phyloP scores from a whole-genome alignment of 1,140 invertebrate species.

The Mactra quadrangularis region DNA sequence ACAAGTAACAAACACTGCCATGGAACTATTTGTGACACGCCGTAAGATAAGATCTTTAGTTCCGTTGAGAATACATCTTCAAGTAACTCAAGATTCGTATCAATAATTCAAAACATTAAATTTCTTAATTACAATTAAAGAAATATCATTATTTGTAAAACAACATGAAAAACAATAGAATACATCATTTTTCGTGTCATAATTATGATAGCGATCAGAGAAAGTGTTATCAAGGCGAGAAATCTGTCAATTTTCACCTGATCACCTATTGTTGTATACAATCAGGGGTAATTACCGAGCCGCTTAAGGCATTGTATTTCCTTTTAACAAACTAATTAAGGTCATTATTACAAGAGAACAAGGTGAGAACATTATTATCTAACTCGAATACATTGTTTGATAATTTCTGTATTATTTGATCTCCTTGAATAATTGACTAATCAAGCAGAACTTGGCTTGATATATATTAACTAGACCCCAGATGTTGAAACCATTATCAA shows the following conservation, averaged over 20 bases:
- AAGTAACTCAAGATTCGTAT: no score
- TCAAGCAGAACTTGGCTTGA: slow-evolving; percentile 9
- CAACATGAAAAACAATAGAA: slow-evolving; percentile 9
- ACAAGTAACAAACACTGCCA: no score
- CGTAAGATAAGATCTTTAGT: no score
- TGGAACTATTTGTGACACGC: no score
- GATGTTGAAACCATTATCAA: no score
- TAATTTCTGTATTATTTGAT: background rate
- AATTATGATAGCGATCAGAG: background rate
- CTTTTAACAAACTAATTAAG: background rate
- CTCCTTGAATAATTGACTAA: background rate
- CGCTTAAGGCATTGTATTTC: slow-evolving; percentile 28
- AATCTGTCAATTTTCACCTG: slow-evolving; percentile 18
- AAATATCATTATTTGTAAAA: slow-evolving; percentile 21
- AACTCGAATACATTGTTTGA: slow-evolving; percentile 6
- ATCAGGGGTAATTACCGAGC: background rate
- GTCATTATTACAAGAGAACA: no score
- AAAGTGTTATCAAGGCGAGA: slow-evolving; percentile 39
- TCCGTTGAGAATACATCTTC: no score
- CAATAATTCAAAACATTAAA: background rate
- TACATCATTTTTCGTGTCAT: slow-evolving; percentile 36
- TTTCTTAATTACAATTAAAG: slow-evolving; percentile 21
- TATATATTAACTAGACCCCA: slow-evolving; percentile 4
- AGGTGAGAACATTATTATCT: slow-evolving; percentile 40
- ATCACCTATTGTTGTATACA: slow-evolving; percentile 11